Percentiles rank a stretch among this genome's conserved stretches.
Evolutionary conservation across 2,113 vertebrate species (phyloP).

Genomic region (Psittacula cyanocephala): DNA sequence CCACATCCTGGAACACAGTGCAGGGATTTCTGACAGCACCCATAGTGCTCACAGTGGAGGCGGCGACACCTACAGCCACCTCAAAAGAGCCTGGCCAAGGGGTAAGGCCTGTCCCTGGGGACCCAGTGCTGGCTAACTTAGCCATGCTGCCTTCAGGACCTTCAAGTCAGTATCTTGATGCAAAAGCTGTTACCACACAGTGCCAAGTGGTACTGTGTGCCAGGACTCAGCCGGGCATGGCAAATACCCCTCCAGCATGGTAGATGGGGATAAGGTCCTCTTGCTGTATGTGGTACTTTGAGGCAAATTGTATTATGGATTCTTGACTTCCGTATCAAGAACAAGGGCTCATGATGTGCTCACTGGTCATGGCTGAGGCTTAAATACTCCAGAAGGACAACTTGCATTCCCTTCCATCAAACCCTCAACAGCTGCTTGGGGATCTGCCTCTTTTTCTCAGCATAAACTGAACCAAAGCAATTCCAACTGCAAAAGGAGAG

Average conservation of each 20-base stretch:
- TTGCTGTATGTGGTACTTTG: background rate
- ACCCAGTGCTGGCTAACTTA: background rate
- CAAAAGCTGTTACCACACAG: background rate
- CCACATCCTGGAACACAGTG: accelerated
- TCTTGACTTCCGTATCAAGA: background rate
- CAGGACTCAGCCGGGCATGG: background rate
- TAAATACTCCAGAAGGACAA: background rate
- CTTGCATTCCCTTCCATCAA: background rate
- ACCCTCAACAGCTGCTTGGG: background rate
- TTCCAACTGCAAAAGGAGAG: background rate
- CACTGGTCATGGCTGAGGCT: background rate
- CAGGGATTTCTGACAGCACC: background rate
- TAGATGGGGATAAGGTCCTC: background rate
- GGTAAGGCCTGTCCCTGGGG: background rate
- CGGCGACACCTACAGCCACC: background rate
- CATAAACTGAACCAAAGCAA: background rate
- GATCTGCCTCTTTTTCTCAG: background rate
- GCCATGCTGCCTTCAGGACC: background rate
- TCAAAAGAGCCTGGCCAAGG: background rate
- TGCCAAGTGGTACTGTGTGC: background rate
- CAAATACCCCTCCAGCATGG: background rate
- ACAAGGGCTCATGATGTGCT: background rate
- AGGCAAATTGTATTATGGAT: background rate
- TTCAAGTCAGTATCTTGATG: background rate
- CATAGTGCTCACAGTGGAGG: accelerated